Base-by-base conservation (phyloP, 1,140 invertebrate species). In the Monomorium pharaonis region DNA sequence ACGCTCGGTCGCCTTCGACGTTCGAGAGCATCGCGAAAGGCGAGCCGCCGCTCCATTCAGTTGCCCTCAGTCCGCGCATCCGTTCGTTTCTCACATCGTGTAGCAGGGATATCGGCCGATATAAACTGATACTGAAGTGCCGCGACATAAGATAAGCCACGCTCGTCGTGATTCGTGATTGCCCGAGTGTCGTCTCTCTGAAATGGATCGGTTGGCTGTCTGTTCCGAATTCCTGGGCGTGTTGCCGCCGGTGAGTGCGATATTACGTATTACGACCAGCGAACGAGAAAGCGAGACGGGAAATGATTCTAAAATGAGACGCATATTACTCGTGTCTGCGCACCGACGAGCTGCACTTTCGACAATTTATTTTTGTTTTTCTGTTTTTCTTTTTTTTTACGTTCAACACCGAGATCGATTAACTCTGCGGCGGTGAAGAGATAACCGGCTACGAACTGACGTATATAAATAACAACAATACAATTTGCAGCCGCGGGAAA, bases 61-160 rank as follows among this genome's bases (percentile, higher is more conserved):
- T 90, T 37, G 75, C 86, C 37, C 69, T 78, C 77, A 65, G 75
- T 74, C 90, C 89, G 89, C 76, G 86, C 86, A 86, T 86, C 77
- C n/a, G 77, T 88, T 90, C 77, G 60, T 30, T 56, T 90, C 89
- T 24, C 81, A 21, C 62, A 33, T 88, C 83, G 77, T 86, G 88
- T 84, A 70, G 78, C 80, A 69, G 75, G 78, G 51, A 75, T 44
- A 5, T 62, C 77, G 37, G 86, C 56, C 69, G 42, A 90, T 88
- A 90, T 87, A 89, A 90, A 87, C 88, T 44, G 75, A 89, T 89
- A 89, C 21, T n/a, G n/a, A 85, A 90, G 86, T 87, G 85, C 85
- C n/a, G 58, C 49, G 49, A 47, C 75, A n/a, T n/a, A 80, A 90
- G 89, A 89, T 89, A 90, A 89, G 75, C 85, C 62, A 14, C 27